Percentiles rank a stretch among this genome's conserved stretches.
These are phyloP conservation scores for Lateolabrax maculatus DNA, from an alignment of 2,797 vertebrate species.

Conservation along the genomic window DNA sequence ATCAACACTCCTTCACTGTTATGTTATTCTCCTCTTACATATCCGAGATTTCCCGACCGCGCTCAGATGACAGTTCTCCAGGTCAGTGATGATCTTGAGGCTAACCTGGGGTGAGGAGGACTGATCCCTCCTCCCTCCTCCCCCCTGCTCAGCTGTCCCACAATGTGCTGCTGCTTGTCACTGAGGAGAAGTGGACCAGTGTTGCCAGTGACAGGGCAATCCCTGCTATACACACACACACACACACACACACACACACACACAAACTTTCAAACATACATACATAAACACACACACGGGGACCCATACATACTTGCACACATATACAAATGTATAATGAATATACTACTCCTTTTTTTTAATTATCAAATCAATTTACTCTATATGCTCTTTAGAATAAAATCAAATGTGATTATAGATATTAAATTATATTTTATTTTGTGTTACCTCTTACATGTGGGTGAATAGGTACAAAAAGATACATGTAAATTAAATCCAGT, in stretches of 20 bases:
- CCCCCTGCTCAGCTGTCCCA: slow-evolving; percentile 90
- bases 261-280: neutral
- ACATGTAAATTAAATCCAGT: neutral
- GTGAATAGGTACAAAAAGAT: neutral
- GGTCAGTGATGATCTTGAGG: slow-evolving; percentile 73
- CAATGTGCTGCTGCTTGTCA: slow-evolving; percentile 94
- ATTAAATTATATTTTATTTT: neutral
- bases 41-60: slow-evolving; percentile 67
- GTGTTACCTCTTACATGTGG: neutral
- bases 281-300: neutral
- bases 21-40: slow-evolving; percentile 70
- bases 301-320: neutral
- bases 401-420: neutral
- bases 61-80: slow-evolving; percentile 68
- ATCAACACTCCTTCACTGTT: slow-evolving; percentile 52
- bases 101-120: slow-evolving; percentile 74
- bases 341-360: too few species aligned
- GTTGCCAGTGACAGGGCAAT: slow-evolving; percentile 78
- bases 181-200: slow-evolving; percentile 79
- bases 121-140: slow-evolving; percentile 34
- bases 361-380: too few species aligned
- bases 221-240: slow-evolving; percentile 48
- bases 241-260: neutral
- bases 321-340: neutral
- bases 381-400: neutral